A percentile compares a stretch with the other conserved stretches of the same genome.
These are phyloP conservation scores for Phocoena sinus DNA, from an alignment of 2,113 vertebrate genomes.

Conservation along the genomic window DNA sequence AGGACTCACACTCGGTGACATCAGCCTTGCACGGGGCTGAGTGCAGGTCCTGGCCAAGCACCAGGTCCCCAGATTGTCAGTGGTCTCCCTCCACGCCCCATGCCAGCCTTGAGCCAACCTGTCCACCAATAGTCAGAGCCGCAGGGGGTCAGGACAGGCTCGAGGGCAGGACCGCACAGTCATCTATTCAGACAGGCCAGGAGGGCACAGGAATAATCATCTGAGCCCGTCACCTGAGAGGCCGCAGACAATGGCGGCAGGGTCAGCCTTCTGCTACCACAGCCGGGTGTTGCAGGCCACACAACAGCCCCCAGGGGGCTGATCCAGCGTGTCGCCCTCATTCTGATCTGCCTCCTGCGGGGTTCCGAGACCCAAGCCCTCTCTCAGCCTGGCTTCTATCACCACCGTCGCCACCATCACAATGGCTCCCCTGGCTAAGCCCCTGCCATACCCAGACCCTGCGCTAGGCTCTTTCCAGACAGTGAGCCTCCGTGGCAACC, in stretches of 20 bases:
- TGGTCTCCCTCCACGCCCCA: background rate
- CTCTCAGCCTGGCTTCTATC: background rate
- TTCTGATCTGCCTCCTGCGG: background rate
- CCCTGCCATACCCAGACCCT: background rate
- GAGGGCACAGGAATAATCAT: background rate
- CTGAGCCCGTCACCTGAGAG: background rate
- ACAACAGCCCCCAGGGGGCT: background rate
- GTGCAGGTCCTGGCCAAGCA: constrained; percentile 9
- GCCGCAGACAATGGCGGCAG: background rate
- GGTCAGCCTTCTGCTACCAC: background rate
- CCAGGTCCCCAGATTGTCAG: background rate
- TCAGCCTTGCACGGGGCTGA: constrained; percentile 18
- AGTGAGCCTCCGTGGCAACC: fast-evolving
- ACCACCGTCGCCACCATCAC: background rate
- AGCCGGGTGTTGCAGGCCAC: background rate
- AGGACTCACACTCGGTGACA: background rate
- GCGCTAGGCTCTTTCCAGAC: background rate
- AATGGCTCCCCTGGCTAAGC: background rate
- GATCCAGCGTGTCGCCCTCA: background rate
- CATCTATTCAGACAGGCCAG: background rate
- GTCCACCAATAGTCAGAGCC: background rate
- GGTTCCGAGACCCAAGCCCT: background rate
- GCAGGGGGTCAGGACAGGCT: background rate
- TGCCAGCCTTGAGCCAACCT: background rate
- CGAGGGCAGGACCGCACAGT: background rate